These are phyloP conservation scores for Dolichallabes microphthalmus DNA, from an alignment of 2,113 vertebrate species.

Conservation along the genomic window DNA sequence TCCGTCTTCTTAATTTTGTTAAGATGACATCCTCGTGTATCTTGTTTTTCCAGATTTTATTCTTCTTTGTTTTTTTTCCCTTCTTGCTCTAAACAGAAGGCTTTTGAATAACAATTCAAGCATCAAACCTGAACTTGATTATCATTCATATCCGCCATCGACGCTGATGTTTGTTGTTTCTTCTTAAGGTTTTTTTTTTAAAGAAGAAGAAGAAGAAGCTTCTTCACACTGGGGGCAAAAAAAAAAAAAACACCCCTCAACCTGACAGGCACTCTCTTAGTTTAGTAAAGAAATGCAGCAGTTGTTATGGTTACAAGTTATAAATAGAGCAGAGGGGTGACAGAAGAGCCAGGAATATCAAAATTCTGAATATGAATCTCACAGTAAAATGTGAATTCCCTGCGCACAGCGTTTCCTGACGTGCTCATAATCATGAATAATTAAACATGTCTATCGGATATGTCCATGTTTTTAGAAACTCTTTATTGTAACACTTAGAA, in stretches of 20 bases:
- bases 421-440: constrained; percentile 19
- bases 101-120: not conserved
- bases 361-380: constrained; percentile 64
- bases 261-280: constrained; percentile 62
- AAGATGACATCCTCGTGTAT: not conserved
- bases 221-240: constrained; percentile 1
- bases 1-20: not conserved
- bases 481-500: not conserved
- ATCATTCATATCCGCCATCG: not conserved
- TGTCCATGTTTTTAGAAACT: not conserved
- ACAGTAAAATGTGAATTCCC: constrained; percentile 63
- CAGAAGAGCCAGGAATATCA: constrained; percentile 63
- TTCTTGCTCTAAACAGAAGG: not conserved
- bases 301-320: constrained; percentile 79
- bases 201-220: constrained; percentile 5
- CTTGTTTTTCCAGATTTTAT: not conserved
- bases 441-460: constrained; percentile 7
- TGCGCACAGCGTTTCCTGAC: constrained; percentile 32
- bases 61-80: not conserved
- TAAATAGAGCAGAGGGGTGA: constrained; percentile 77
- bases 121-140: not conserved
- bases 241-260: constrained; percentile 5
- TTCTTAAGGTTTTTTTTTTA: not conserved
- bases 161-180: constrained; percentile 2
- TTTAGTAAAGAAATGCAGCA: constrained; percentile 61